Percentiles rank a stretch among this genome's conserved stretches.
Conservation (phyloP, 2,888 invertebrate genomes). For the Drosophila anceps region DNA sequence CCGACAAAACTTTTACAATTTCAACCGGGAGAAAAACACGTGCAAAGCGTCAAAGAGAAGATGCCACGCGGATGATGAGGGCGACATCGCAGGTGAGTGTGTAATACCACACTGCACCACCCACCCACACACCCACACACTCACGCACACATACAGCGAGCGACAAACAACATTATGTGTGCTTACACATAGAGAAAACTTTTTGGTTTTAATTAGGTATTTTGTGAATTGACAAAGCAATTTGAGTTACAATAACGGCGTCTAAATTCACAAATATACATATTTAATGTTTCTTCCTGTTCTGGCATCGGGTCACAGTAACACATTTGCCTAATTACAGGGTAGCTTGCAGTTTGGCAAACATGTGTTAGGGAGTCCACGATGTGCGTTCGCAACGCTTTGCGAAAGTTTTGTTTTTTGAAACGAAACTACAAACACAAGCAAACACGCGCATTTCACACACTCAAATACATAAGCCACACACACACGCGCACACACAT, state of each 20-base stretch:
- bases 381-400: constrained; percentile 46
- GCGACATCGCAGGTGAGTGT: constrained; percentile 33
- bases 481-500: constrained; percentile 12
- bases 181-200: not conserved
- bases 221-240: not conserved
- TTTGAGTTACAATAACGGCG: not conserved
- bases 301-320: not conserved
- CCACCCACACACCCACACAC: constrained; percentile 3
- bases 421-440: constrained; percentile 67
- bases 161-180: constrained; percentile 63
- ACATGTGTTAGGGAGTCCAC: constrained; percentile 7
- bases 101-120: constrained; percentile 35
- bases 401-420: constrained; percentile 62
- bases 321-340: not conserved
- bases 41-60: constrained; percentile 75
- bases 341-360: constrained; percentile 16
- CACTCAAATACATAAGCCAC: constrained; percentile 17
- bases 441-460: constrained; percentile 45
- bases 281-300: not conserved
- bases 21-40: constrained; percentile 74
- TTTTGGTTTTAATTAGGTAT: constrained; percentile 1
- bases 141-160: constrained; percentile 42
- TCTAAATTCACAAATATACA: not conserved
- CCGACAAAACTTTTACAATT: constrained; percentile 78
- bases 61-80: constrained; percentile 46